Conservation (phyloP, 1,140 invertebrate genomes). For the Drosophila gunungcola region DNA sequence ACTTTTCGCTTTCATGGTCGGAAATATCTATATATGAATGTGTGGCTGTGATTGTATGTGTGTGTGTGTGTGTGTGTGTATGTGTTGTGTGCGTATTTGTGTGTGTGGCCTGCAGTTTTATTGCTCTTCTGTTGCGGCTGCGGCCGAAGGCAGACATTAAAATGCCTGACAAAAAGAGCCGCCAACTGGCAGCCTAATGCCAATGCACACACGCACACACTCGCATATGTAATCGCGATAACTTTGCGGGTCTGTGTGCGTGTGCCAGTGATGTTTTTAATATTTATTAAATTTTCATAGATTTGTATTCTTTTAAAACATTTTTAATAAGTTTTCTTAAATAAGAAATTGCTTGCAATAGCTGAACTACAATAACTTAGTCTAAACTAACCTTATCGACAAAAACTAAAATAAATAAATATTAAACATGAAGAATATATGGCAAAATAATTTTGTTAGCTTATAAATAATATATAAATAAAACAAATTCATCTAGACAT, state of each 20-base stretch:
- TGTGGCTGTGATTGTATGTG: constrained; percentile 28
- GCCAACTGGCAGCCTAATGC: constrained; percentile 66
- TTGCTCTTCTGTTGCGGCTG: constrained; percentile 58
- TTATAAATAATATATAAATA: too few relatives aligned
- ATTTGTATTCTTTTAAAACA: not conserved
- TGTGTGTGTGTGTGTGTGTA: constrained; percentile 8
- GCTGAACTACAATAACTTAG: too few relatives aligned
- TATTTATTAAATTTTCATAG: not conserved
- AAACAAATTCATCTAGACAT: too few relatives aligned
- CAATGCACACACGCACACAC: constrained; percentile 33
- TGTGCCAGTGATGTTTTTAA: constrained; percentile 15
- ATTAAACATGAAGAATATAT: too few relatives aligned
- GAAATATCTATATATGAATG: constrained; percentile 19
- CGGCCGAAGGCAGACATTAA: constrained; percentile 61
- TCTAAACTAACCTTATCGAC: too few relatives aligned
- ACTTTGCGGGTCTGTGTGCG: constrained; percentile 1
- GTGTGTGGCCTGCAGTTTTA: constrained; percentile 58
- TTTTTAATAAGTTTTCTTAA: too few relatives aligned
- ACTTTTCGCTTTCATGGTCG: constrained; percentile 75
- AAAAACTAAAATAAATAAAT: not conserved
- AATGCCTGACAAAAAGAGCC: constrained; percentile 73
- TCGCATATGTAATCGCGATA: constrained; percentile 21
- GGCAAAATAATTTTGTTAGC: too few relatives aligned
- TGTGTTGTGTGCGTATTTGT: constrained; percentile 23
- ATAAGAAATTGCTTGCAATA: too few relatives aligned